phyloP scores from a whole-genome alignment of 2,113 vertebrate genomes.

The Lynx canadensis region DNA sequence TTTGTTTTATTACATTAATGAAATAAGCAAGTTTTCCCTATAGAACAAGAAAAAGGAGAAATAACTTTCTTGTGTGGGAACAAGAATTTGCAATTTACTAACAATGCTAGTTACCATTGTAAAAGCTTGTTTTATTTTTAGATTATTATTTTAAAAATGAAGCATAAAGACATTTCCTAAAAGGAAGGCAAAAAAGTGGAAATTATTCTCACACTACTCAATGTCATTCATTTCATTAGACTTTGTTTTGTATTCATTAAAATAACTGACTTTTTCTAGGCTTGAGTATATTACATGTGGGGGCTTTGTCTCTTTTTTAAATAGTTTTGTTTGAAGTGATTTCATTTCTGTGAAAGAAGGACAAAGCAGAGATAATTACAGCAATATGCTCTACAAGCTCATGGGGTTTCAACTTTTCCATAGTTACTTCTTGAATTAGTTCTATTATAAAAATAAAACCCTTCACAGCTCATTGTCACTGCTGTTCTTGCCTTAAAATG shows the following conservation, averaged over 20 bases:
- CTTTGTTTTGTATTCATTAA: slow-evolving; percentile 64
- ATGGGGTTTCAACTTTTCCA: slow-evolving; percentile 71
- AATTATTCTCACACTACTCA: slow-evolving; percentile 49
- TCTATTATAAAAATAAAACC: slow-evolving; percentile 73
- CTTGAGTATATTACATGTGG: slow-evolving; percentile 12
- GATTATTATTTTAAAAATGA: slow-evolving; percentile 9
- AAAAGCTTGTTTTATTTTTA: slow-evolving; percentile 59
- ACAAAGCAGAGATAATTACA: slow-evolving; percentile 72
- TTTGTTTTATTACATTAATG: neutral
- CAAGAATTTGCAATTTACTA: slow-evolving; percentile 48
- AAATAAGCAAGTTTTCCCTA: neutral
- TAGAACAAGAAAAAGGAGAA: slow-evolving; percentile 5
- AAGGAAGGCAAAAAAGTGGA: slow-evolving; percentile 46
- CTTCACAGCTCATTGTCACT: slow-evolving; percentile 64
- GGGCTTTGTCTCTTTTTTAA: slow-evolving; percentile 62
- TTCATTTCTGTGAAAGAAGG: slow-evolving; percentile 62
- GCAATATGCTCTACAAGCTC: slow-evolving; percentile 52
- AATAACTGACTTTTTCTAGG: slow-evolving; percentile 59
- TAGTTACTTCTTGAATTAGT: slow-evolving; percentile 74
- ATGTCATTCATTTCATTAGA: slow-evolving; percentile 64
- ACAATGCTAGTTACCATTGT: neutral
- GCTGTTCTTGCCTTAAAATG: slow-evolving; percentile 53
- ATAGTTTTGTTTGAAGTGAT: slow-evolving; percentile 71
- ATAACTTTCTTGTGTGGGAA: neutral
- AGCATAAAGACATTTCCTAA: slow-evolving; percentile 33